Percentiles rank a stretch among this genome's conserved stretches.
phyloP scores from a whole-genome alignment of 30 jellyfish, hydroid and myxozoan species.

The Hydra vulgaris region DNA sequence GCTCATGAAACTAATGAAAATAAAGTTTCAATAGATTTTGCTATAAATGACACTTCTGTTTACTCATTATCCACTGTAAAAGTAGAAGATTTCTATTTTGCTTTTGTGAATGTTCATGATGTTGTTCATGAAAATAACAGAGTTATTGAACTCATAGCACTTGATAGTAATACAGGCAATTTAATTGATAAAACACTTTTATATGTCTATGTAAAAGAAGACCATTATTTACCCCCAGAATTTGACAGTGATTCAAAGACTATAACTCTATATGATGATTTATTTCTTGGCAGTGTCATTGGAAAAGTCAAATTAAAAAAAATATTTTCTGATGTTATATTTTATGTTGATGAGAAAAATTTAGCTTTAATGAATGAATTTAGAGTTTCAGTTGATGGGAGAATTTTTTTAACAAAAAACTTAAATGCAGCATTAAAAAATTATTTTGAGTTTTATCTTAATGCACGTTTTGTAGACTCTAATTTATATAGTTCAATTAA shows the following conservation, averaged over 20 bases:
- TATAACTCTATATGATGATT: constrained; percentile 5
- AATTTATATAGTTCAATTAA: constrained; percentile 3
- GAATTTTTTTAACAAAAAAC: constrained; percentile 10
- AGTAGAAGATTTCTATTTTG: constrained; percentile 28
- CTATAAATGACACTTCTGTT: constrained; percentile 19
- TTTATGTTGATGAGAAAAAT: background rate
- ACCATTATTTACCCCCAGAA: constrained; percentile 1
- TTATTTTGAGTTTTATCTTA: constrained; percentile 13
- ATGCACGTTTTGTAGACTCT: constrained; percentile 8
- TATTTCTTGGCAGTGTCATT: constrained; percentile 23
- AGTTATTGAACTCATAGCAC: constrained; percentile 8
- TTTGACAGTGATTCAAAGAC: constrained; percentile 16
- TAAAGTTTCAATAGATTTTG: background rate
- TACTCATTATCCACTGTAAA: constrained; percentile 6
- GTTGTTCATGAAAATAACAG: background rate
- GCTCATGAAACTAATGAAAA: constrained; percentile 11
- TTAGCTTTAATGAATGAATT: background rate
- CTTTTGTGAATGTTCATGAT: constrained; percentile 2
- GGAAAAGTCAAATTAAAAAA: constrained; percentile 4
- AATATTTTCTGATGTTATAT: background rate
- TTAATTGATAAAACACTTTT: constrained; percentile 15
- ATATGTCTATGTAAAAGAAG: background rate
- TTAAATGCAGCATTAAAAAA: constrained; percentile 6
- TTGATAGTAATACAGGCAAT: constrained; percentile 3
- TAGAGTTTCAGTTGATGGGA: constrained; percentile 28